Conservation (phyloP, 1,140 invertebrate species). For the Augochlora pura region DNA sequence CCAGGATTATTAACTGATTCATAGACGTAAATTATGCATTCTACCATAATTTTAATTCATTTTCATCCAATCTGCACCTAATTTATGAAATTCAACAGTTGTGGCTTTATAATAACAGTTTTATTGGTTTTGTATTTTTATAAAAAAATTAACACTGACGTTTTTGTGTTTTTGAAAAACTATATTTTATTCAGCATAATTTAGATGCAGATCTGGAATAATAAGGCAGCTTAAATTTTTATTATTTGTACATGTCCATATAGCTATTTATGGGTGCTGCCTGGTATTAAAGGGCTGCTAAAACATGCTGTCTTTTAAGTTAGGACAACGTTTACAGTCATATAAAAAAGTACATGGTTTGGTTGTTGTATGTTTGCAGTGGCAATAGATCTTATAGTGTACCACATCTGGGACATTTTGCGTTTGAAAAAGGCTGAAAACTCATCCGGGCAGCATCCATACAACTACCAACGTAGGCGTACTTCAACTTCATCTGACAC, state of each 20-base stretch:
- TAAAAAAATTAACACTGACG: not conserved
- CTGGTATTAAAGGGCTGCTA: slow-evolving; percentile 67
- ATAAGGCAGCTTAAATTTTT: slow-evolving; percentile 40
- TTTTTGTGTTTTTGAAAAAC: not conserved
- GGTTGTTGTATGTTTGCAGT: slow-evolving; percentile 90
- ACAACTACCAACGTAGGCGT: slow-evolving; percentile 76
- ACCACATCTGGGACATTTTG: slow-evolving; percentile 98
- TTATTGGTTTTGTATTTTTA: not conserved
- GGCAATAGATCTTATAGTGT: slow-evolving; percentile 99
- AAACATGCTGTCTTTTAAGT: slow-evolving; percentile 49
- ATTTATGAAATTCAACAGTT: slow-evolving; percentile 1
- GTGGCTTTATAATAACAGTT: slow-evolving; percentile 17
- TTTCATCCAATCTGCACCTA: slow-evolving; percentile 22
- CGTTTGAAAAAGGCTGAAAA: slow-evolving; percentile 83
- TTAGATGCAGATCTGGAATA: slow-evolving; percentile 28
- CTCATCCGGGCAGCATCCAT: slow-evolving; percentile 79
- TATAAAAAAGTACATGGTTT: slow-evolving; percentile 74
- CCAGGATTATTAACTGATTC: slow-evolving; percentile 21
- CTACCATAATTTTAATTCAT: slow-evolving; percentile 27
- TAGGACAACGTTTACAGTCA: slow-evolving; percentile 29
- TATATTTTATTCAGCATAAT: slow-evolving; percentile 2
- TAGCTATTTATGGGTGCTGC: slow-evolving; percentile 74
- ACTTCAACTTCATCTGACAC: slow-evolving; percentile 79
- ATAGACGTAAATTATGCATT: slow-evolving; percentile 30
- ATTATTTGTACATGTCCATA: slow-evolving; percentile 10